Evolutionary conservation across 2,797 vertebrate genomes (phyloP), one percentile per base, ranked within the genome.

Genomic region (Gadopsis bispinosus): DNA sequence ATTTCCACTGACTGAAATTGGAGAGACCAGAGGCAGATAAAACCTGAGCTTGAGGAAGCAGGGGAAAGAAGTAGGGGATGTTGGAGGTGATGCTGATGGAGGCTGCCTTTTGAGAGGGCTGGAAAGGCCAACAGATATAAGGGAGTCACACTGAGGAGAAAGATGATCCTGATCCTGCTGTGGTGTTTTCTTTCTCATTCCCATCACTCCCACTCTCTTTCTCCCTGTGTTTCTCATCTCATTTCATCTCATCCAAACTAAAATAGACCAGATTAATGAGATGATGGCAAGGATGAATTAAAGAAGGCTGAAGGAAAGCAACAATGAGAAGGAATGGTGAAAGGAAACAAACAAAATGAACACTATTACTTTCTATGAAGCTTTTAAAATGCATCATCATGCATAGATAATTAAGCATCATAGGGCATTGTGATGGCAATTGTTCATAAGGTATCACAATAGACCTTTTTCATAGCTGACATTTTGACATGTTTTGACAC

Each of bases 1-100:
- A 91, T 91, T 92, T 89, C 88, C 77, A 77, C 83, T 20, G 56
- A 59, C 55, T 88, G 84, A 88, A 87, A 90, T 63, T 47, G 62
- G 85, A 88, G 82, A 62, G 65, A 82, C 35, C 55, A 56, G 70
- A 82, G 77, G 67, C 64, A 58, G 79, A 87, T 89, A 88, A 87
- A 87, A 79, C 82, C 70, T 39, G 81, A 86, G 83, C 87, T 60
- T 72, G 75, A 81, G 80, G 75, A 79, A 67, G 73, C 75, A 75
- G 61, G 58, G 78, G 74, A 71, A 73, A 72, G 64, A 83, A 51
- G 73, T 41, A 61, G 58, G 78, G 77, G 74, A 69, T 79, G 81
- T 82, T 81, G 84, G 80, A 78, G 72, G 64, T 26, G 84, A 89
- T 88, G 88, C 65, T 74, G 87, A 84, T 74, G 81, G 70, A 86